A percentile compares a stretch with the other conserved stretches of the same genome.
These are phyloP conservation scores for Agrotis segetum DNA, from an alignment of 2,888 invertebrate species.

Conservation along the genomic window DNA sequence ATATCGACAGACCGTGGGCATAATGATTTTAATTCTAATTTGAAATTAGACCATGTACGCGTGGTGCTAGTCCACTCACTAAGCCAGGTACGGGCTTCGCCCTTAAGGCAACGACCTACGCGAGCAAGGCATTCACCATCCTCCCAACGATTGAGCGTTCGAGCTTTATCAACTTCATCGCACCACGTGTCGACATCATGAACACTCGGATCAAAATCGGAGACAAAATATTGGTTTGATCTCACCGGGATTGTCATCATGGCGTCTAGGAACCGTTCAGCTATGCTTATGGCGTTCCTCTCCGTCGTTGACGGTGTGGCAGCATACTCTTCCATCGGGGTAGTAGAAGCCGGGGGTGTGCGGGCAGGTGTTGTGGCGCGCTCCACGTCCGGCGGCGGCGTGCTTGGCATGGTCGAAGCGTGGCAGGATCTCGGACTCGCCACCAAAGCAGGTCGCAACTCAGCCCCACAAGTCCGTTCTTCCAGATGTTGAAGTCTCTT, in stretches of 20 bases:
- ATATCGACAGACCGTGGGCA: neutral
- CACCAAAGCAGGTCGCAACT: too few relatives aligned
- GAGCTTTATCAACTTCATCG: slow-evolving; percentile 2
- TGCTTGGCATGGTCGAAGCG: too few relatives aligned
- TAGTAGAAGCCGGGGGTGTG: too few relatives aligned
- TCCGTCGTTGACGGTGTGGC: neutral
- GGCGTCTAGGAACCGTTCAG: neutral
- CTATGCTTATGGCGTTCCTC: neutral
- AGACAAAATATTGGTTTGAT: slow-evolving; percentile 19
- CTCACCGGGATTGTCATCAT: slow-evolving; percentile 4
- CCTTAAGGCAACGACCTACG: neutral
- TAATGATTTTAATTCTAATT: neutral
- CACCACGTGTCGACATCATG: slow-evolving; percentile 29
- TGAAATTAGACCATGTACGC: slow-evolving; percentile 4
- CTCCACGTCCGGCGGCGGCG: too few relatives aligned
- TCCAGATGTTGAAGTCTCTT: too few relatives aligned
- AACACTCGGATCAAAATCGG: slow-evolving; percentile 22
- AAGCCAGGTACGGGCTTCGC: neutral
- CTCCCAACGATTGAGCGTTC: too few relatives aligned
- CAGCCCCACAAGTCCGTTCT: too few relatives aligned
- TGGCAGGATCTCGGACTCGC: too few relatives aligned
- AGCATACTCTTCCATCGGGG: too few relatives aligned
- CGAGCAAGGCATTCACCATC: slow-evolving; percentile 5
- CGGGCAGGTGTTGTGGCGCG: too few relatives aligned
- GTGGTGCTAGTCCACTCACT: neutral